phyloP scores from a whole-genome alignment of 2,797 vertebrate species.

The Arctocebus calabarensis region DNA sequence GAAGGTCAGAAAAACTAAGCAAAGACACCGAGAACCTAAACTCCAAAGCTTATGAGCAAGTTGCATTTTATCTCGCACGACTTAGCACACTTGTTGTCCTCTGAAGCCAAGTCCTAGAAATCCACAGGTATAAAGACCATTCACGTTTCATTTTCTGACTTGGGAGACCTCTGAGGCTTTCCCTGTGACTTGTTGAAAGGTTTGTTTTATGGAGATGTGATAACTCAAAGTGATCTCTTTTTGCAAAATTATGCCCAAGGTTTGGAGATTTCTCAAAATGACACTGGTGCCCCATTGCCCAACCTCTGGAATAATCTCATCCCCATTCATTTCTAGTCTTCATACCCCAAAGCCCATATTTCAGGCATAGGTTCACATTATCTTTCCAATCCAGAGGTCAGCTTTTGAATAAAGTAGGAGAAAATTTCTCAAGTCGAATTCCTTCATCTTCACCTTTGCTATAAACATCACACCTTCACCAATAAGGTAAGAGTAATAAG shows the following conservation, averaged over 20 bases:
- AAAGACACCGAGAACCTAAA: not conserved
- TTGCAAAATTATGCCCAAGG: not conserved
- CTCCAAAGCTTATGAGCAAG: not conserved
- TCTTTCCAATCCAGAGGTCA: not conserved
- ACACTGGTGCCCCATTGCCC: not conserved
- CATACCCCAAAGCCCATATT: not conserved
- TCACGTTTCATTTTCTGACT: constrained; percentile 11
- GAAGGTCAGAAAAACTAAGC: not conserved
- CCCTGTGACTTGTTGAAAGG: not conserved
- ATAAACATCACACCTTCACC: not conserved
- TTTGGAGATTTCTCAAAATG: not conserved
- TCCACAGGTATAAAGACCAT: not conserved
- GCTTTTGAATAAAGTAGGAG: not conserved
- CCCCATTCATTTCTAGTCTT: not conserved
- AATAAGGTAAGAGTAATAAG: not conserved
- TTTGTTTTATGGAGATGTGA: not conserved
- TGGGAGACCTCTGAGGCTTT: not conserved
- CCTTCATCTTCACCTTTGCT: not conserved
- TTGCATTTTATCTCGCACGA: not conserved
- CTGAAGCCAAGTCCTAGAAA: not conserved
- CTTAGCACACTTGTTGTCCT: not conserved
- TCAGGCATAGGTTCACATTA: not conserved
- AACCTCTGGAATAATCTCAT: not conserved
- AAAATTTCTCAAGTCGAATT: not conserved
- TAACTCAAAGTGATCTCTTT: not conserved